Percentiles rank a stretch among this genome's conserved stretches.
Evolutionary conservation across 2,113 vertebrate genomes (phyloP).

Genomic region (Callaeas wilsoni): DNA sequence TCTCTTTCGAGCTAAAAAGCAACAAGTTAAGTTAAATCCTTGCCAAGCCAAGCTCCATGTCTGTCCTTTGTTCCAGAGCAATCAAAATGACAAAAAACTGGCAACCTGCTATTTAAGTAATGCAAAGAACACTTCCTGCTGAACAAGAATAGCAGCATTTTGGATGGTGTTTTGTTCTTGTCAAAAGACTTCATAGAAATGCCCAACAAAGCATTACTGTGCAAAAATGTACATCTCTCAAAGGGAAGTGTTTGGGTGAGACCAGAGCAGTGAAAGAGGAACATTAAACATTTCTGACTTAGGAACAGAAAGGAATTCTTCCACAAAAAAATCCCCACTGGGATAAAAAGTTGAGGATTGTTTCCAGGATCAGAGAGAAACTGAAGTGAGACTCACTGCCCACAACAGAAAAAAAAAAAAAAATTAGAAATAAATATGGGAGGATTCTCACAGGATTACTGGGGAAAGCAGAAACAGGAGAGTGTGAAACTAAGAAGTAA

Average conservation of each 20-base stretch:
- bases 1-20: conserved; percentile 9
- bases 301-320: conserved; percentile 19
- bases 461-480: not conserved
- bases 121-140: conserved; percentile 52
- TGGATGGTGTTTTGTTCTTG: conserved; percentile 44
- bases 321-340: not conserved
- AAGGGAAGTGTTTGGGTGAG: conserved; percentile 26
- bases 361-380: not conserved
- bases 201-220: conserved; percentile 56
- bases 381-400: not conserved
- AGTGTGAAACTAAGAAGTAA: not conserved
- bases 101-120: conserved; percentile 45
- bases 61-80: conserved; percentile 32
- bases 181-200: conserved; percentile 55
- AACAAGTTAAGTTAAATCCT: conserved; percentile 22
- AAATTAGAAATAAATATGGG: not conserved
- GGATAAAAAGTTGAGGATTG: not conserved
- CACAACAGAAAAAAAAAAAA: not conserved
- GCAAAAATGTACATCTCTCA: conserved; percentile 23
- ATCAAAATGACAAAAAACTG: conserved; percentile 52
- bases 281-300: conserved; percentile 7
- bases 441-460: not conserved
- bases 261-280: conserved; percentile 4
- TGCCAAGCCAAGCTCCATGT: conserved; percentile 41
- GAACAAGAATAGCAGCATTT: conserved; percentile 28